These are phyloP conservation scores for Drosophila pruinosa DNA, from an alignment of 1,140 invertebrate genomes.

Conservation along the genomic window DNA sequence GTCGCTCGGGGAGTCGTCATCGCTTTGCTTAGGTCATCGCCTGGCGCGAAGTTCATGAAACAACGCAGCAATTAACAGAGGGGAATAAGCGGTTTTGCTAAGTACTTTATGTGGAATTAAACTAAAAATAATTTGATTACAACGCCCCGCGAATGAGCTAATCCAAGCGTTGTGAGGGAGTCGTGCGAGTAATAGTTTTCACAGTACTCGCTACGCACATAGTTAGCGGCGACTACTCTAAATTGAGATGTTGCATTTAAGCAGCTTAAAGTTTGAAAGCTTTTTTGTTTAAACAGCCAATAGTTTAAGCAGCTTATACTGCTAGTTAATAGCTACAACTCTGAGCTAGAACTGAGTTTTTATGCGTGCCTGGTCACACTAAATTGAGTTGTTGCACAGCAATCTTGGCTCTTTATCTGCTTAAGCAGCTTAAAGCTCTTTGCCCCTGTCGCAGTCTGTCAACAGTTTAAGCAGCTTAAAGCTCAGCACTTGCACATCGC, in stretches of 20 bases:
- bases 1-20: slow-evolving; percentile 1
- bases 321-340: neutral
- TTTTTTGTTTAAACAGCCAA: neutral
- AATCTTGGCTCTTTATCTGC: neutral
- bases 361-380: neutral
- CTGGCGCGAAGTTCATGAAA: slow-evolving; percentile 15
- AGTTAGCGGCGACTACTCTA: neutral
- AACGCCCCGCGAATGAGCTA: slow-evolving; percentile 21
- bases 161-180: neutral
- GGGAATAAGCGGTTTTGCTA: neutral
- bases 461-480: slow-evolving; percentile 16
- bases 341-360: neutral
- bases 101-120: slow-evolving; percentile 22
- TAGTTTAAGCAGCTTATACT: neutral
- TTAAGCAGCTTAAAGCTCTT: slow-evolving; percentile 3
- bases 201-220: neutral
- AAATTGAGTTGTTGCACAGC: neutral
- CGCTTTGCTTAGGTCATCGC: slow-evolving; percentile 34
- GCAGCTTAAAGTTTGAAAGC: neutral
- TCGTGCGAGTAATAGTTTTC: neutral
- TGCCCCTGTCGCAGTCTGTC: neutral
- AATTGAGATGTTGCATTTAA: neutral
- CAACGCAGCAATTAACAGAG: slow-evolving; percentile 16
- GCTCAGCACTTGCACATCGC: slow-evolving; percentile 7
- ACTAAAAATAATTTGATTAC: slow-evolving; percentile 43